phyloP scores from a whole-genome alignment of 2,888 invertebrate genomes.

The Athetis lepigone region DNA sequence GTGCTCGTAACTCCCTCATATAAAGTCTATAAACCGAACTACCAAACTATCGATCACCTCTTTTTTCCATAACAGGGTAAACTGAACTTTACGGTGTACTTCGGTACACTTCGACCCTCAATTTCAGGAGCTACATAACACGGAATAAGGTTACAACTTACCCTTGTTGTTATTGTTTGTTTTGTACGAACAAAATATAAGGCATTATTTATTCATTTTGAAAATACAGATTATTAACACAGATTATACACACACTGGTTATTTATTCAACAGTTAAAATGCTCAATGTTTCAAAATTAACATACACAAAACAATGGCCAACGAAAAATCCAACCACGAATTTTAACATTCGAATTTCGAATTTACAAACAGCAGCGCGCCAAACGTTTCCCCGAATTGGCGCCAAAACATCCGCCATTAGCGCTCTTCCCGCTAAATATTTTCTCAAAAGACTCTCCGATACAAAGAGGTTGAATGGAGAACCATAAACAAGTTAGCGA shows the following conservation, averaged over 20 bases:
- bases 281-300: not conserved
- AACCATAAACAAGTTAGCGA: slow-evolving; percentile 63
- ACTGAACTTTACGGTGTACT: slow-evolving; percentile 27
- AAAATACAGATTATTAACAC: not conserved
- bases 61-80: slow-evolving; percentile 36
- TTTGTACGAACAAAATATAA: not conserved
- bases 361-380: slow-evolving; percentile 37
- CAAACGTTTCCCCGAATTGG: slow-evolving; percentile 63
- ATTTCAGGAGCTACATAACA: slow-evolving; percentile 19
- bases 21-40: slow-evolving; percentile 43
- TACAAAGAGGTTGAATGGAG: slow-evolving; percentile 62
- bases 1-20: slow-evolving; percentile 45
- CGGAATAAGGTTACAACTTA: slow-evolving; percentile 29
- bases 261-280: not conserved
- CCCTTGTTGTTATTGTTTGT: slow-evolving; percentile 13
- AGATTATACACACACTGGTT: slow-evolving; percentile 2
- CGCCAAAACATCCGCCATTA: slow-evolving; percentile 61
- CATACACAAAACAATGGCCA: not conserved
- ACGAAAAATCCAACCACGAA: slow-evolving; percentile 1
- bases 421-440: slow-evolving; percentile 56
- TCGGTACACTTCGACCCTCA: slow-evolving; percentile 21
- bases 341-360: slow-evolving; percentile 28
- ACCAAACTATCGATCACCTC: slow-evolving; percentile 50
- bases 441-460: slow-evolving; percentile 55
- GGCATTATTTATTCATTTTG: not conserved